phyloP scores from a whole-genome alignment of 2,113 vertebrate genomes.

The Cromileptes altivelis region DNA sequence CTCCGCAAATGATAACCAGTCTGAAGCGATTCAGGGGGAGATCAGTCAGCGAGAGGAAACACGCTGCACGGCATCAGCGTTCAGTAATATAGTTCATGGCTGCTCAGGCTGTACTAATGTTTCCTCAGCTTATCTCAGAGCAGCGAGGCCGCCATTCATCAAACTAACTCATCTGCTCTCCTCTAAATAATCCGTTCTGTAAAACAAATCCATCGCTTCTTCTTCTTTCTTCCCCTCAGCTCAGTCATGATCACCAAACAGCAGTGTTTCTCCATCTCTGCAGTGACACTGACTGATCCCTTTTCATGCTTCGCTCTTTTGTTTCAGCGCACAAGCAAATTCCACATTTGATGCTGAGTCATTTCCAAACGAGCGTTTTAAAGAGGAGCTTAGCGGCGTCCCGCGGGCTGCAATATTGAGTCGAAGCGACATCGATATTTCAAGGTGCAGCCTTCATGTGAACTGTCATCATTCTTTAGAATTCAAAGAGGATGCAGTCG shows the following conservation, averaged over 20 bases:
- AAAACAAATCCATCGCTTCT: constrained; percentile 7
- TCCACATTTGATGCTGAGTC: constrained; percentile 18
- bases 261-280: no score
- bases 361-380: constrained; percentile 13
- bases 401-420: neutral
- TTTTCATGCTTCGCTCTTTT: neutral
- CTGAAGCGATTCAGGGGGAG: neutral
- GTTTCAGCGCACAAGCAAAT: neutral
- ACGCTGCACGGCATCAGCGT: neutral
- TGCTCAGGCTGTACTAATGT: constrained; percentile 17
- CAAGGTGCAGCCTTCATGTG: constrained; percentile 8
- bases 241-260: neutral
- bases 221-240: neutral
- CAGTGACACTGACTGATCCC: neutral
- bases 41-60: constrained; percentile 34
- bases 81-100: neutral
- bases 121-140: constrained; percentile 20
- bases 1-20: neutral
- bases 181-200: constrained; percentile 19
- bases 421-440: constrained; percentile 24
- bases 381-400: constrained; percentile 10
- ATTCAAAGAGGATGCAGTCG: neutral
- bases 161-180: neutral
- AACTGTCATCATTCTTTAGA: constrained; percentile 5
- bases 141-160: neutral